Conservation (phyloP, 1,140 invertebrate species). For the Halesus radiatus region DNA sequence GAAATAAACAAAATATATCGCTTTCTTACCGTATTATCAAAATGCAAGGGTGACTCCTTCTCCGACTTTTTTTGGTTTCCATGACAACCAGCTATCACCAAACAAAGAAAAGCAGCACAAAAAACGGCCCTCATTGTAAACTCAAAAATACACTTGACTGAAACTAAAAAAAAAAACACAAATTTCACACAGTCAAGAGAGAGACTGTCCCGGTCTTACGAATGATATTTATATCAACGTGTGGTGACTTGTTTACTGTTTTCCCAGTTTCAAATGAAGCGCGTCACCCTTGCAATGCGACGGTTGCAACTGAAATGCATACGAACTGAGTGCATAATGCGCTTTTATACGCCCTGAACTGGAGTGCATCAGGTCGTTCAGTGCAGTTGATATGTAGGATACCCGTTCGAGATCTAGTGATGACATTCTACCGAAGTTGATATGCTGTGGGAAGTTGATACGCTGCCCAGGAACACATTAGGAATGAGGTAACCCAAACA, state of each 20-base stretch:
- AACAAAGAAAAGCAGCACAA: slow-evolving; percentile 3
- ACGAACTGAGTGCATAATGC: slow-evolving; percentile 43
- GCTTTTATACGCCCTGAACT: slow-evolving; percentile 43
- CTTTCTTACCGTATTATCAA: slow-evolving; percentile 12
- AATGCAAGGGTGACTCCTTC: slow-evolving; percentile 1
- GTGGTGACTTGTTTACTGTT: neutral
- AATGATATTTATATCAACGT: too few relatives aligned
- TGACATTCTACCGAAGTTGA: slow-evolving; percentile 2
- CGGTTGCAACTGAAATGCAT: slow-evolving; percentile 47
- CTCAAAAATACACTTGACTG: too few relatives aligned
- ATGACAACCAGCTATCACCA: neutral
- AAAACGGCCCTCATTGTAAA: neutral
- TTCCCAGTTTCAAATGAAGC: neutral
- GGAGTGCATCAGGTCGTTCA: neutral
- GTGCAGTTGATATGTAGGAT: neutral
- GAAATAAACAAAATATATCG: too few relatives aligned
- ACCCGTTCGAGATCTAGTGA: neutral
- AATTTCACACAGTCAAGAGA: neutral
- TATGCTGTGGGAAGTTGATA: neutral
- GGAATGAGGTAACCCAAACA: too few relatives aligned
- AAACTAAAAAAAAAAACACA: too few relatives aligned
- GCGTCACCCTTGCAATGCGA: slow-evolving; percentile 30
- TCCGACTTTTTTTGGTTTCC: neutral
- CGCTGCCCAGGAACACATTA: too few relatives aligned
- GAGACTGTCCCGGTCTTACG: neutral